A percentile compares a stretch with the other conserved stretches of the same genome.
These are phyloP conservation scores for Dasyornis broadbenti DNA, from an alignment of 2,113 vertebrate species.

Conservation along the genomic window DNA sequence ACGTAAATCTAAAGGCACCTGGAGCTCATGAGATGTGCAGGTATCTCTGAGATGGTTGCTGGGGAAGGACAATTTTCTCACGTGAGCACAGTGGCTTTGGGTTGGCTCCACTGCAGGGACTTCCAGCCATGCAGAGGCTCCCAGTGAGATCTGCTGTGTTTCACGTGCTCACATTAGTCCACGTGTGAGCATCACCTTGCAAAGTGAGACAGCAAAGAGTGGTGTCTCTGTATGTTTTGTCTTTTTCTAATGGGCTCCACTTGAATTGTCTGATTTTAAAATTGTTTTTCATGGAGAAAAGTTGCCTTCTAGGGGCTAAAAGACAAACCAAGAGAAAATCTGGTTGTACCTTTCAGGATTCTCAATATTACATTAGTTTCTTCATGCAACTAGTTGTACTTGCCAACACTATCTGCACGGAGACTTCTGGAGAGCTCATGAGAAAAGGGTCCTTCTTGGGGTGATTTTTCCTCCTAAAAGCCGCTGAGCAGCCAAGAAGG, in stretches of 20 bases:
- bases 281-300: not conserved
- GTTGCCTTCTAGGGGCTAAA: not conserved
- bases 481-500: not conserved
- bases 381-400: not conserved
- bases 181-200: not conserved
- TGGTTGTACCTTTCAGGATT: not conserved
- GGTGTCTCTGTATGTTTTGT: not conserved
- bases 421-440: not conserved
- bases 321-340: not conserved
- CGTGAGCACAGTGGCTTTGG: fast-evolving
- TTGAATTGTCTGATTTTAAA: not conserved
- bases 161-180: not conserved
- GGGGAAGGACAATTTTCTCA: not conserved
- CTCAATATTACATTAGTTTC: not conserved
- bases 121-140: not conserved
- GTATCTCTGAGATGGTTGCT: fast-evolving
- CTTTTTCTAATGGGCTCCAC: not conserved
- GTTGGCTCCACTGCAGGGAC: not conserved
- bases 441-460: not conserved
- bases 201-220: not conserved
- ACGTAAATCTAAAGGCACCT: not conserved
- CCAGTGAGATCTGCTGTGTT: not conserved
- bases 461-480: constrained; percentile 1
- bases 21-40: not conserved
- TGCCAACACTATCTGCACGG: not conserved